These are phyloP conservation scores for Gadopsis marmoratus DNA, from an alignment of 2,797 vertebrate genomes.

Conservation along the genomic window DNA sequence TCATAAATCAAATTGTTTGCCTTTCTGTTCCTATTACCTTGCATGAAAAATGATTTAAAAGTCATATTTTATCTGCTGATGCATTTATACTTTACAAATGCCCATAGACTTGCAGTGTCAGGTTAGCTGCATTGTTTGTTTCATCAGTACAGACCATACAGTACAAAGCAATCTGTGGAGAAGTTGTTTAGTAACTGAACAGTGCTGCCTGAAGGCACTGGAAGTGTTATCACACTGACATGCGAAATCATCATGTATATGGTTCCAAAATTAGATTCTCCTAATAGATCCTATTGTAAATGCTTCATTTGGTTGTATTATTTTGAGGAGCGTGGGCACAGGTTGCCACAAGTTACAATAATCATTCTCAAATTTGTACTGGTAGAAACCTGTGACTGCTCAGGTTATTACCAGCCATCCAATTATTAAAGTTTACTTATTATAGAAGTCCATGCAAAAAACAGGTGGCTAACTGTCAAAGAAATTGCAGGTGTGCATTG, in stretches of 20 bases:
- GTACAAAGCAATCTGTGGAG: neutral
- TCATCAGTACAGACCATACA: slow-evolving; percentile 5
- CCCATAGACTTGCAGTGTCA: slow-evolving; percentile 21
- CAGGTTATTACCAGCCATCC: neutral
- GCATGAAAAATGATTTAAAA: slow-evolving; percentile 44
- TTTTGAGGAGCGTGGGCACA: neutral
- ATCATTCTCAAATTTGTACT: neutral
- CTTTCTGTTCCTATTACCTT: slow-evolving; percentile 27
- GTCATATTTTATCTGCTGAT: slow-evolving; percentile 47
- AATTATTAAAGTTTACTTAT: slow-evolving; percentile 2
- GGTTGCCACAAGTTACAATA: neutral
- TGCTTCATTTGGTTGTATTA: neutral
- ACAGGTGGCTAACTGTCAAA: slow-evolving; percentile 17
- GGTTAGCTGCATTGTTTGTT: slow-evolving; percentile 24
- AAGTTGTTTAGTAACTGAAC: neutral
- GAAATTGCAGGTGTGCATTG: slow-evolving; percentile 27
- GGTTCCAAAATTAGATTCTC: neutral
- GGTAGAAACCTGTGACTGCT: neutral
- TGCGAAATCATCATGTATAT: neutral
- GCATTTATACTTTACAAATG: slow-evolving; percentile 47
- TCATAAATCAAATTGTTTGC: slow-evolving; percentile 37
- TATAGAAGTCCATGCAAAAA: neutral
- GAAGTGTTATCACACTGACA: neutral
- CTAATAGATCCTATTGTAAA: neutral
- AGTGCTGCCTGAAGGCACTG: neutral